These are phyloP conservation scores for Scelioninae gen. 1 DNA, from an alignment of 2,888 invertebrate species.

Conservation along the genomic window DNA sequence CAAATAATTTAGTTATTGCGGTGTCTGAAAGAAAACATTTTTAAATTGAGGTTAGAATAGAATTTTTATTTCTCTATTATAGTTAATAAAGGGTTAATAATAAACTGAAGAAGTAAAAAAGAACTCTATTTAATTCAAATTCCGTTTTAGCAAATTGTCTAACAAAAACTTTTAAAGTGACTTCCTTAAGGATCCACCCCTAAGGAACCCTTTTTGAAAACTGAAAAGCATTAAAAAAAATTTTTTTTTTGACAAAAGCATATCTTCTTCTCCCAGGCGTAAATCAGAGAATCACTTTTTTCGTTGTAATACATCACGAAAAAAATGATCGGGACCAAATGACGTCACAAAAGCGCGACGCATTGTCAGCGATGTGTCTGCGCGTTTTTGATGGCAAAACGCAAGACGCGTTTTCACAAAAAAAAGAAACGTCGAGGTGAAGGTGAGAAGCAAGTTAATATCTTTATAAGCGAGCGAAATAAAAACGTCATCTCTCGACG, in stretches of 20 bases:
- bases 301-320: conserved; percentile 30
- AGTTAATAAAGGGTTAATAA: neutral
- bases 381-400: conserved; percentile 10
- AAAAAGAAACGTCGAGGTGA: conserved; percentile 20
- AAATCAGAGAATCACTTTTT: conserved; percentile 24
- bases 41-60: no score
- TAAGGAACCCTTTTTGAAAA: conserved; percentile 16
- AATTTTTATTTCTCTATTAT: no score
- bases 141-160: conserved; percentile 22
- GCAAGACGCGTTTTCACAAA: conserved; percentile 31
- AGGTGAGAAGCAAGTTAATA: conserved; percentile 68
- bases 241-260: conserved; percentile 3
- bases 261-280: conserved; percentile 2
- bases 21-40: no score
- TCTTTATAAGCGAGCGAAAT: conserved; percentile 66
- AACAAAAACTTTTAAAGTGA: neutral
- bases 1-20: no score
- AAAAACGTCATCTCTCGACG: conserved; percentile 61
- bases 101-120: no score
- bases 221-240: neutral
- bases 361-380: conserved; percentile 23
- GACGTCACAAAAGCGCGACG: conserved; percentile 38
- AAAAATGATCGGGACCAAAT: conserved; percentile 19
- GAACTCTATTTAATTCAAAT: neutral
- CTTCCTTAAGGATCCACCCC: neutral